These are phyloP conservation scores for Sarotherodon lohbergeri DNA, from an alignment of 2,113 vertebrate species.

Conservation along the genomic window DNA sequence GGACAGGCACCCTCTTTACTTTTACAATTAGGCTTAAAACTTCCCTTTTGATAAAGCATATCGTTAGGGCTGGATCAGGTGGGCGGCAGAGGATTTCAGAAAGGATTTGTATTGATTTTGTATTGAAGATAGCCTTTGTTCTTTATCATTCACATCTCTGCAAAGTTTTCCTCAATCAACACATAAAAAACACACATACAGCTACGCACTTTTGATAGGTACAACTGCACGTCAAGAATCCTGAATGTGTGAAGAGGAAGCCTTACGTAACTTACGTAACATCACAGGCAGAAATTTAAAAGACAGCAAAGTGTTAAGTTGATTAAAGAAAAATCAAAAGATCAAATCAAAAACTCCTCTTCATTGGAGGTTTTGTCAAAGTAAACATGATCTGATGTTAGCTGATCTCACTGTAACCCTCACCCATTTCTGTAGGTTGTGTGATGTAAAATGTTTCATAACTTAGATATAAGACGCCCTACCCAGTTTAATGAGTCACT, in stretches of 20 bases:
- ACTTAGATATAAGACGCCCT: neutral
- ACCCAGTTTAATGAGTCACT: neutral
- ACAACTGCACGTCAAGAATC: neutral
- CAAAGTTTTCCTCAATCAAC: neutral
- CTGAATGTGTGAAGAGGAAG: neutral
- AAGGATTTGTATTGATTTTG: neutral
- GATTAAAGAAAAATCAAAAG: neutral
- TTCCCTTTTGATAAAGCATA: neutral
- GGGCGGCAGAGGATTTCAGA: neutral
- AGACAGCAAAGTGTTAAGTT: neutral
- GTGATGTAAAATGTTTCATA: neutral
- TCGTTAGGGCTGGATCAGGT: neutral
- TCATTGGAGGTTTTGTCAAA: neutral
- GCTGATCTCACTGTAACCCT: rapidly evolving
- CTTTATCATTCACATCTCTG: neutral
- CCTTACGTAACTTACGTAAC: neutral
- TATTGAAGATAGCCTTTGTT: neutral
- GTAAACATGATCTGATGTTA: neutral
- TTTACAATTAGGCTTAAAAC: neutral
- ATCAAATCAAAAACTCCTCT: neutral
- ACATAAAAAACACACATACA: neutral
- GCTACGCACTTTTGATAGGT: neutral
- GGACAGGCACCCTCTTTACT: neutral
- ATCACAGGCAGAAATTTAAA: neutral
- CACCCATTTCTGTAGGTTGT: neutral